Evolutionary conservation across 1,140 invertebrate species (phyloP).

Genomic region (Idris sp.): DNA sequence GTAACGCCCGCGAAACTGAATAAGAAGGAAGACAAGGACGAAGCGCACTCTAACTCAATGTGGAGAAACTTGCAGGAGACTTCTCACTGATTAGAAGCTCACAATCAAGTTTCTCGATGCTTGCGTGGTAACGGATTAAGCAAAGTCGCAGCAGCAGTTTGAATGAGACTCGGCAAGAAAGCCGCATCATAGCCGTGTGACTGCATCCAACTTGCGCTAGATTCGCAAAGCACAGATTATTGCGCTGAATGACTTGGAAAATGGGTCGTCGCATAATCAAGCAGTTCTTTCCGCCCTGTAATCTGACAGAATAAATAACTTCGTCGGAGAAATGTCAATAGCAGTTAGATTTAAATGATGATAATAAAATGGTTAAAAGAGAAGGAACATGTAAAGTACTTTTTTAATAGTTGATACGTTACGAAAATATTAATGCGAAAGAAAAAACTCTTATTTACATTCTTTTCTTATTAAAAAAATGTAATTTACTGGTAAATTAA

Average conservation of each 20-base stretch:
- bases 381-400: neutral
- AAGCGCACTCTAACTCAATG: slow-evolving; percentile 64
- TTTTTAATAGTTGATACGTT: too few relatives aligned
- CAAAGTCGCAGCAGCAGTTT: slow-evolving; percentile 58
- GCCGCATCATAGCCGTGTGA: slow-evolving; percentile 47
- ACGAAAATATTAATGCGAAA: too few relatives aligned
- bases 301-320: slow-evolving; percentile 38
- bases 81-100: slow-evolving; percentile 75
- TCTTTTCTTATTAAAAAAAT: too few relatives aligned
- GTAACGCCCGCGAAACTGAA: slow-evolving; percentile 32
- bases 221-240: slow-evolving; percentile 50
- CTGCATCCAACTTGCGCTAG: slow-evolving; percentile 49
- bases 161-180: slow-evolving; percentile 43
- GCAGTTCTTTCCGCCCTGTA: slow-evolving; percentile 28
- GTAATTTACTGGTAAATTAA: too few relatives aligned
- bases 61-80: slow-evolving; percentile 70
- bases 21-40: slow-evolving; percentile 14
- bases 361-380: slow-evolving; percentile 3
- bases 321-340: slow-evolving; percentile 8
- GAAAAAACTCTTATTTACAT: too few relatives aligned
- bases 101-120: slow-evolving; percentile 71
- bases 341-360: slow-evolving; percentile 7
- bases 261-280: slow-evolving; percentile 49
- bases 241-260: slow-evolving; percentile 50
- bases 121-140: slow-evolving; percentile 69